A percentile compares a stretch with the other conserved stretches of the same genome.
Conservation (phyloP, 2,113 vertebrate species). For the Antigone vipio region DNA sequence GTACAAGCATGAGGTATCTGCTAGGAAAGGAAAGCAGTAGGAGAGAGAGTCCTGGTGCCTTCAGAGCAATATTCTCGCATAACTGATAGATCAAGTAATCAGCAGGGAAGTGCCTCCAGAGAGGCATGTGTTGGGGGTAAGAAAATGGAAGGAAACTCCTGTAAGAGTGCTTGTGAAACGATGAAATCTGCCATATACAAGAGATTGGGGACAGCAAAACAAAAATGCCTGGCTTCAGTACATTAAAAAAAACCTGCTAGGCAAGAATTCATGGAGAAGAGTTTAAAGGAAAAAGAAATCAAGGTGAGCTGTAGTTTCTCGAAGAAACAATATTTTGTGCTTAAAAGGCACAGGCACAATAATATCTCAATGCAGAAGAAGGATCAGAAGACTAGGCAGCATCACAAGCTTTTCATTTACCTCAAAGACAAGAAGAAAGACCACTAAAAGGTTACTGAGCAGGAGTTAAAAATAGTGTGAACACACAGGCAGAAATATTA, state of each 20-base stretch:
- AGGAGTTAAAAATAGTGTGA: neutral
- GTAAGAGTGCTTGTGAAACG: neutral
- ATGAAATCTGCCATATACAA: neutral
- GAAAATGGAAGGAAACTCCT: neutral
- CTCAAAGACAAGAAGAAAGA: constrained; percentile 52
- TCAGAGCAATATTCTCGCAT: neutral
- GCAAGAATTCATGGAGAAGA: neutral
- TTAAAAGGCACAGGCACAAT: constrained; percentile 27
- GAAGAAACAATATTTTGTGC: constrained; percentile 6
- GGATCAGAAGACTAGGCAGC: constrained; percentile 36
- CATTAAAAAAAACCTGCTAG: neutral
- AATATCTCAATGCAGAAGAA: constrained; percentile 22
- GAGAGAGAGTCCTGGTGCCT: neutral
- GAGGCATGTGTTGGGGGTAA: neutral
- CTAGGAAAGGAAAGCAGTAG: neutral
- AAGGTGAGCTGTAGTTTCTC: constrained; percentile 12
- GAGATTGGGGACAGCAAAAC: neutral
- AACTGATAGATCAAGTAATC: neutral
- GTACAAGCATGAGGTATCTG: neutral
- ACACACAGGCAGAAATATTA: neutral
- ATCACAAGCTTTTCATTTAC: constrained; percentile 9
- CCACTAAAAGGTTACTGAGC: constrained; percentile 13
- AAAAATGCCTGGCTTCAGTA: neutral
- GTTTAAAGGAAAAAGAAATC: constrained; percentile 51
- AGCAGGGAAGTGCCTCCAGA: neutral